phyloP scores from a whole-genome alignment of 2,797 vertebrate species.

The Oreonectes daqikongensis region DNA sequence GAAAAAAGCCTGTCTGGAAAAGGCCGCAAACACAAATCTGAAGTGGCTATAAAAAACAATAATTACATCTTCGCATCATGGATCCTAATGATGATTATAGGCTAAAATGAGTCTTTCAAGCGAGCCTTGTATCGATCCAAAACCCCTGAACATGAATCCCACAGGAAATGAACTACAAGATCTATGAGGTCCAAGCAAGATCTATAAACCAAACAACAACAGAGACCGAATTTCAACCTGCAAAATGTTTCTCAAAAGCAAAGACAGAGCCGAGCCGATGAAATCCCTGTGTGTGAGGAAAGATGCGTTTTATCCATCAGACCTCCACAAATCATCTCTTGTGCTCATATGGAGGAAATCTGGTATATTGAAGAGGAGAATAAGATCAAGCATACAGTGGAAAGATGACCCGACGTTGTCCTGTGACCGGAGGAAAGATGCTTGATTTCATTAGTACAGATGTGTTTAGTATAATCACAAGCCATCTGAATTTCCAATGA shows the following conservation, averaged over 20 bases:
- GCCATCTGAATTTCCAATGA: constrained; percentile 30
- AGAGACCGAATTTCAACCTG: neutral
- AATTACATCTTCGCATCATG: neutral
- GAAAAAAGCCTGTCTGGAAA: neutral
- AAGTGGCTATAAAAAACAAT: neutral
- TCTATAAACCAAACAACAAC: constrained; percentile 10
- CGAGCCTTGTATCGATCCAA: neutral
- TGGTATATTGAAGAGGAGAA: neutral
- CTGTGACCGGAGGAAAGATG: neutral
- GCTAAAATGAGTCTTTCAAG: neutral
- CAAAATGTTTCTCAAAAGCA: neutral
- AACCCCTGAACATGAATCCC: neutral
- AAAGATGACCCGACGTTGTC: neutral
- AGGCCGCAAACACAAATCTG: neutral
- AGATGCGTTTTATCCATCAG: neutral
- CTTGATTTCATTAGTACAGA: constrained; percentile 28
- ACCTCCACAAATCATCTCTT: constrained; percentile 5
- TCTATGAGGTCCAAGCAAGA: neutral
- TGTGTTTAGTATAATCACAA: constrained; percentile 6
- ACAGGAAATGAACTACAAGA: constrained; percentile 3
- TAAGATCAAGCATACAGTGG: neutral
- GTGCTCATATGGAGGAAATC: neutral
- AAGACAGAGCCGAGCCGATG: neutral
- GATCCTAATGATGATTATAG: constrained; percentile 9
- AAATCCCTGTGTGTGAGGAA: neutral